These are phyloP conservation scores for Diarsia dahlii DNA, from an alignment of 2,888 invertebrate genomes.

Conservation along the genomic window DNA sequence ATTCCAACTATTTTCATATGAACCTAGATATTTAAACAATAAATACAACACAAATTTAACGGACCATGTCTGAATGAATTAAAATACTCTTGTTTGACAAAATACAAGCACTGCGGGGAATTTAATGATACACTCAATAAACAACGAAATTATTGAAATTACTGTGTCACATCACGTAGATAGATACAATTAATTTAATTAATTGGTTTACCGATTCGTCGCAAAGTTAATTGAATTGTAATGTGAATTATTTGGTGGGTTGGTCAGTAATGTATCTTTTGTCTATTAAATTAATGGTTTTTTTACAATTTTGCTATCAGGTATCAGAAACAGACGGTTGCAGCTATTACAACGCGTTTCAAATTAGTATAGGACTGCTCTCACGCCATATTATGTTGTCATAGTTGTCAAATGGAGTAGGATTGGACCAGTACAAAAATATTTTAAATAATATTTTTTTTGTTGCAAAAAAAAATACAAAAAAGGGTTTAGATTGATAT, in stretches of 20 bases:
- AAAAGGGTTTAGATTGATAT: too few relatives aligned
- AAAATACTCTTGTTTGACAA: constrained; percentile 13
- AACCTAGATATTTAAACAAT: neutral
- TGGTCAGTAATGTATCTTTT: neutral
- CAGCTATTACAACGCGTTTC: too few relatives aligned
- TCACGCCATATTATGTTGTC: too few relatives aligned
- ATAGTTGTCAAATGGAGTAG: too few relatives aligned
- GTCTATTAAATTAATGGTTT: neutral
- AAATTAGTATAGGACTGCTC: too few relatives aligned
- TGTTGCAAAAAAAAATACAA: too few relatives aligned
- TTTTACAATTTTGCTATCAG: too few relatives aligned
- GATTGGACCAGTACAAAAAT: too few relatives aligned
- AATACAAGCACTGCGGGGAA: neutral
- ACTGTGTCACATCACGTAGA: neutral
- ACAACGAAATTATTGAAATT: constrained; percentile 12
- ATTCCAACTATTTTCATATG: neutral
- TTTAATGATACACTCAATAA: neutral
- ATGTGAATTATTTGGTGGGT: constrained; percentile 2
- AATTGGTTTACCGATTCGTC: constrained; percentile 7
- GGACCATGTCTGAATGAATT: constrained; percentile 24
- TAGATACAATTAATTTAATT: constrained; percentile 1
- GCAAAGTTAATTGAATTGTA: constrained; percentile 17
- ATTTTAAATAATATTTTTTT: too few relatives aligned
- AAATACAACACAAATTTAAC: constrained; percentile 2
- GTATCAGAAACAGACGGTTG: too few relatives aligned